A percentile compares a stretch with the other conserved stretches of the same genome.
Conservation (phyloP, 1,140 invertebrate genomes). For the Sycophila sp. region DNA sequence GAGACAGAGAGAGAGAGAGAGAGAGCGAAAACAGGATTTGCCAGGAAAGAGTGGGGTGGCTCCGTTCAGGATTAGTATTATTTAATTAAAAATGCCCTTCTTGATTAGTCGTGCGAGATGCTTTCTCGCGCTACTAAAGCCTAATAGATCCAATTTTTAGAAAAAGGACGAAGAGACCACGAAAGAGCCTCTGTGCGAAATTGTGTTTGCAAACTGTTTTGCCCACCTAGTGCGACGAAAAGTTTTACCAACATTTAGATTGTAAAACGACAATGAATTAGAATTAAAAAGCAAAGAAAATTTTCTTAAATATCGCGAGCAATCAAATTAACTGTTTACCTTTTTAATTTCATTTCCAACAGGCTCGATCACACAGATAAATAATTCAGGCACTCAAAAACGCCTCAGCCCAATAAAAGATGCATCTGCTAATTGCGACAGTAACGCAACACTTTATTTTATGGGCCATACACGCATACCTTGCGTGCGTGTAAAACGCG, state of each 20-base stretch:
- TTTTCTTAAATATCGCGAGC: too few species aligned
- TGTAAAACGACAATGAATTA: too few species aligned
- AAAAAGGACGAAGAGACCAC: neutral
- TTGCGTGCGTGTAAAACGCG: neutral
- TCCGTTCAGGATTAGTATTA: constrained; percentile 65
- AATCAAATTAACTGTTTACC: too few species aligned
- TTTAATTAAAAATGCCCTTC: constrained; percentile 66
- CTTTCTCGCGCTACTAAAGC: constrained; percentile 17
- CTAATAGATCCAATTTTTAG: constrained; percentile 39
- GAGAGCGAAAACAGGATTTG: constrained; percentile 39
- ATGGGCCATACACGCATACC: neutral
- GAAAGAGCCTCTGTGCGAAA: neutral
- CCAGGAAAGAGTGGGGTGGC: constrained; percentile 45
- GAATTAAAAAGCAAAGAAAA: too few species aligned
- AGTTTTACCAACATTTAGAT: too few species aligned
- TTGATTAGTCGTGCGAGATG: constrained; percentile 46
- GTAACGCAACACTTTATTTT: constrained; percentile 20
- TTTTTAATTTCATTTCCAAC: too few species aligned
- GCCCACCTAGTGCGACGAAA: too few species aligned
- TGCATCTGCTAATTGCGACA: constrained; percentile 10
- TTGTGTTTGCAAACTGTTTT: constrained; percentile 20
- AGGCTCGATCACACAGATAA: too few species aligned
- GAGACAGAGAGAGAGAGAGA: constrained; percentile 41
- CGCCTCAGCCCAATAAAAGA: constrained; percentile 1
- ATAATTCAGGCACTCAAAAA: too few species aligned